phyloP scores from a whole-genome alignment of 2,797 vertebrate species.

The Triplophysa bombifrons region DNA sequence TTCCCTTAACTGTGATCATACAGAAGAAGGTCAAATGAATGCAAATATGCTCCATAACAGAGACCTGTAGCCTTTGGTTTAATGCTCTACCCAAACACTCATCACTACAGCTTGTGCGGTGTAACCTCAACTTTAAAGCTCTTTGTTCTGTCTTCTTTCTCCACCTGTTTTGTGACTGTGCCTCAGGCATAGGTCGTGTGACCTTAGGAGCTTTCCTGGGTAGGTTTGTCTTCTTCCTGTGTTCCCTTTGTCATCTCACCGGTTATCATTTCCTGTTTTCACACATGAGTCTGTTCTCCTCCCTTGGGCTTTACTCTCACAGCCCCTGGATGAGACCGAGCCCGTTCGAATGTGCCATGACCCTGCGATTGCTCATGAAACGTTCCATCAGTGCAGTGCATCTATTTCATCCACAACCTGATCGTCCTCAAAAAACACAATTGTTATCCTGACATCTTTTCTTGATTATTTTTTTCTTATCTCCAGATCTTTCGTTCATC shows the following conservation, averaged over 20 bases:
- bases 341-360: constrained; percentile 7
- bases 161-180: constrained; percentile 56
- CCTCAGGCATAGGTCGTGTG: constrained; percentile 89
- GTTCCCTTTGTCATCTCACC: constrained; percentile 27
- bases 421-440: too few species aligned
- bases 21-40: not conserved
- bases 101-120: not conserved
- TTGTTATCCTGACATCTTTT: not conserved
- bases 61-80: not conserved
- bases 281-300: constrained; percentile 36
- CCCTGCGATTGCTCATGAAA: constrained; percentile 25
- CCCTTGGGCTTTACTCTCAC: constrained; percentile 15
- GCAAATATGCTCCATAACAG: not conserved
- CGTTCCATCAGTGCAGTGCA: constrained; percentile 1
- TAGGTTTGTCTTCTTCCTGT: constrained; percentile 74
- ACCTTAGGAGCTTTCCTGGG: constrained; percentile 92
- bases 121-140: not conserved
- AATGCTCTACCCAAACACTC: not conserved
- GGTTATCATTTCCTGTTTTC: not conserved
- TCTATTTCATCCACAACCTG: constrained; percentile 2
- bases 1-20: not conserved
- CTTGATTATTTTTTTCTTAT: constrained; percentile 24
- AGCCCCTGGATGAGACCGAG: constrained; percentile 17
- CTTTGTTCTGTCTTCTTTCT: constrained; percentile 50
- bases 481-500: constrained; percentile 91